These are phyloP conservation scores for Clarias magur DNA, from an alignment of 2,113 vertebrate genomes.

Conservation along the genomic window DNA sequence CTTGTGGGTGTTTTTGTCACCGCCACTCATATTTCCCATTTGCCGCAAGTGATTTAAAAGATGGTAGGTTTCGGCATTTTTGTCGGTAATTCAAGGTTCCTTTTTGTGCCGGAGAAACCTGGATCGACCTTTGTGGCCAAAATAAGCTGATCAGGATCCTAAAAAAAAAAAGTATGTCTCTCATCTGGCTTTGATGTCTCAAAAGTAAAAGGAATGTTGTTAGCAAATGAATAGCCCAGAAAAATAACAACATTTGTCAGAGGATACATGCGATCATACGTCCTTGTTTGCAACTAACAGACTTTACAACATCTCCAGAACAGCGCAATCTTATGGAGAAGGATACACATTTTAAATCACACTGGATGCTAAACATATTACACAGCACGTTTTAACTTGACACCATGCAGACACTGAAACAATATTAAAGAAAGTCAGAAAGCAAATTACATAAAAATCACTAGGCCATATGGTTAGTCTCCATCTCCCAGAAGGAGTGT, in stretches of 20 bases:
- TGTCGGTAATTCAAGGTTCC: conserved; percentile 55
- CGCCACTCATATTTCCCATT: conserved; percentile 61
- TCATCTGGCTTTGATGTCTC: conserved; percentile 45
- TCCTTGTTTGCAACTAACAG: background rate
- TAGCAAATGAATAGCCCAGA: conserved; percentile 23
- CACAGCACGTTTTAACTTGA: background rate
- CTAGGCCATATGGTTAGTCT: conserved; percentile 60
- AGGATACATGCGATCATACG: background rate
- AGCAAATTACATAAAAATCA: conserved; percentile 22
- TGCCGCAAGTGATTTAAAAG: conserved; percentile 62
- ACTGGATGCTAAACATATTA: background rate
- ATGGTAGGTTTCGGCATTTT: conserved; percentile 58
- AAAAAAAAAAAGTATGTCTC: conserved; percentile 17
- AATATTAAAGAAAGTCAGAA: background rate
- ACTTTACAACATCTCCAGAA: background rate
- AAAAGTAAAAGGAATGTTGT: conserved; percentile 31
- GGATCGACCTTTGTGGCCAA: conserved; percentile 31
- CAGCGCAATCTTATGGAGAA: background rate
- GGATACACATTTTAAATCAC: background rate
- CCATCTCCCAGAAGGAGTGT: conserved; percentile 58
- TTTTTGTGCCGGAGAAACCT: conserved; percentile 52
- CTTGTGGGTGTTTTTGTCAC: conserved; percentile 66
- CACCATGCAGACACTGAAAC: background rate
- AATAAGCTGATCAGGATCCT: conserved; percentile 46
- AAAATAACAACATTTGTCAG: conserved; percentile 17